These are phyloP conservation scores for Macrosteles quadrilineatus DNA, from an alignment of 1,140 invertebrate species.

Conservation along the genomic window DNA sequence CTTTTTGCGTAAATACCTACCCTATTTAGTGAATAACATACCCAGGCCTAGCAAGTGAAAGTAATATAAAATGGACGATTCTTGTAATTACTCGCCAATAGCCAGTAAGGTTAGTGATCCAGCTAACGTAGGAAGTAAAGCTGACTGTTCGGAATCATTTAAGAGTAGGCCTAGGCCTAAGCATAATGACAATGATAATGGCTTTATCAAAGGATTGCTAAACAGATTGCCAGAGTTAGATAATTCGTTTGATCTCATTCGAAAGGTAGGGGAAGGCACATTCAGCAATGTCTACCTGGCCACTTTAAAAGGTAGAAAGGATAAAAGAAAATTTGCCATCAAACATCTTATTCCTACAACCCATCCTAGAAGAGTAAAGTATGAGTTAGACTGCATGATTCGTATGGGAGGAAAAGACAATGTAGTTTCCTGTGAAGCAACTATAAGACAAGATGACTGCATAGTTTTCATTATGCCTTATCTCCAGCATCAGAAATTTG, in stretches of 20 bases:
- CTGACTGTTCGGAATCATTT: too few species aligned
- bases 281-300: constrained; percentile 82
- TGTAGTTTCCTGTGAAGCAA: constrained; percentile 78
- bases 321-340: constrained; percentile 67
- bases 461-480: constrained; percentile 91
- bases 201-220: constrained; percentile 52
- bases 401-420: constrained; percentile 83
- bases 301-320: constrained; percentile 56
- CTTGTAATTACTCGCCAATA: too few species aligned
- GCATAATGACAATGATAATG: background rate
- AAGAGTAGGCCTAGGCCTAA: too few species aligned
- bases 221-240: constrained; percentile 61
- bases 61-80: too few species aligned
- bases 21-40: too few species aligned
- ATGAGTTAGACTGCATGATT: constrained; percentile 75
- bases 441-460: constrained; percentile 74
- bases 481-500: constrained; percentile 78
- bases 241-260: constrained; percentile 65
- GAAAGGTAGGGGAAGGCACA: constrained; percentile 76
- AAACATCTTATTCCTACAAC: constrained; percentile 83
- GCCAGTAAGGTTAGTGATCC: too few species aligned
- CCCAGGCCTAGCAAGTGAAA: too few species aligned
- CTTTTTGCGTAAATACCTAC: too few species aligned
- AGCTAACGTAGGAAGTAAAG: too few species aligned
- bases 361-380: constrained; percentile 72